These are phyloP conservation scores for Tragelaphus oryx DNA, from an alignment of 2,797 vertebrate species.

Conservation along the genomic window DNA sequence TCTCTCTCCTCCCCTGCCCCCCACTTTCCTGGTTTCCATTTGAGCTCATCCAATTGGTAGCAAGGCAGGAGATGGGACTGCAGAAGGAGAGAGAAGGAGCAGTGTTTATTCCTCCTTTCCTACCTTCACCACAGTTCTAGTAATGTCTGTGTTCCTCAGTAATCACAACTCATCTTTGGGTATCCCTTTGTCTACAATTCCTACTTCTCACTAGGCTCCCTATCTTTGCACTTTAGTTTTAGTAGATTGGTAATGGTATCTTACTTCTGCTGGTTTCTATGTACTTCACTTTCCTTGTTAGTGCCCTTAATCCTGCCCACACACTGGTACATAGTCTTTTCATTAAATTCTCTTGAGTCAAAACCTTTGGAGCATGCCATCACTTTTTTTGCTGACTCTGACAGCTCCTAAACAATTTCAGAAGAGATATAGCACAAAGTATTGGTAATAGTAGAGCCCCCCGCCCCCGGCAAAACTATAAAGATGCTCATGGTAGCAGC, in stretches of 20 bases:
- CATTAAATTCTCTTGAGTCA: background rate
- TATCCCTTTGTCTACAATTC: background rate
- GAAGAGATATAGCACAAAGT: background rate
- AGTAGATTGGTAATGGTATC: background rate
- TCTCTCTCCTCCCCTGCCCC: accelerated
- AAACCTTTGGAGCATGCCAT: background rate
- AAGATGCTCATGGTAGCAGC: background rate
- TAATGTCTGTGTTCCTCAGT: background rate
- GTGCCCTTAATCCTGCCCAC: background rate
- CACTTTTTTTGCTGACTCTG: background rate
- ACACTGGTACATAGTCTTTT: background rate
- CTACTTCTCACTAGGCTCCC: background rate
- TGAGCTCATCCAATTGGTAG: background rate
- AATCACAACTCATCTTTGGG: background rate
- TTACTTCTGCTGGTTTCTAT: background rate
- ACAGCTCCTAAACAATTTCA: background rate
- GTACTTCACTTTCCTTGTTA: background rate
- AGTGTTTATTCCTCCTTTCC: background rate
- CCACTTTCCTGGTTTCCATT: background rate
- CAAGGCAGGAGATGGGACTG: background rate
- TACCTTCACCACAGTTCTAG: background rate
- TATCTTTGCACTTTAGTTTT: background rate
- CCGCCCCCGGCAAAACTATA: background rate
- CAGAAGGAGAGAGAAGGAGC: background rate
- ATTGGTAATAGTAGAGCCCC: background rate